A percentile compares a stretch with the other conserved stretches of the same genome.
These are phyloP conservation scores for Drosophila phalerata DNA, from an alignment of 2,888 invertebrate genomes.

Conservation along the genomic window DNA sequence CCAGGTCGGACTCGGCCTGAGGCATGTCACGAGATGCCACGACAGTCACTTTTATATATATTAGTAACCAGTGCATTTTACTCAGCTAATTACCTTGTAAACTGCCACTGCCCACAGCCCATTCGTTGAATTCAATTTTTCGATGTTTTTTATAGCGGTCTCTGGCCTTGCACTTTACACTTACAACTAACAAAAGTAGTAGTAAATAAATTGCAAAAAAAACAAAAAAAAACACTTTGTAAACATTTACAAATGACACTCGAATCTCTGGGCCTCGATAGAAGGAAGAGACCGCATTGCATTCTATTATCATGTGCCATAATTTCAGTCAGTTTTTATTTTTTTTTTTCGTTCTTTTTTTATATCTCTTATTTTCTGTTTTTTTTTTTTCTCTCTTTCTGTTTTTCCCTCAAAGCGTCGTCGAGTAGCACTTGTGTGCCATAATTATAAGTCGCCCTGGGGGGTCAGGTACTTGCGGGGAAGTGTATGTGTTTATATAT, in stretches of 20 bases:
- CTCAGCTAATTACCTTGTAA: slow-evolving; percentile 45
- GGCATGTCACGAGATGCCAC: slow-evolving; percentile 52
- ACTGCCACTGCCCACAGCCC: slow-evolving; percentile 34
- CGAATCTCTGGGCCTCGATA: slow-evolving; percentile 22
- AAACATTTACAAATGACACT: slow-evolving; percentile 47
- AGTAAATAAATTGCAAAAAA: slow-evolving; percentile 5
- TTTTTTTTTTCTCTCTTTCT: slow-evolving; percentile 10
- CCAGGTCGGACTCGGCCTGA: slow-evolving; percentile 2
- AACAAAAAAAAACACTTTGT: no score
- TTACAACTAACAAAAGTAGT: slow-evolving; percentile 25
- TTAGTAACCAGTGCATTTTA: slow-evolving; percentile 7
- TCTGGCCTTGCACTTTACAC: slow-evolving; percentile 62
- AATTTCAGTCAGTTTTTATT: slow-evolving; percentile 13
- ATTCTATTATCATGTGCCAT: slow-evolving; percentile 58
- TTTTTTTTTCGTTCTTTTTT: slow-evolving; percentile 23
- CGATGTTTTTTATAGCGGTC: slow-evolving; percentile 1
- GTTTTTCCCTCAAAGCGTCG: slow-evolving; percentile 52
- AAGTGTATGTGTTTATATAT: slow-evolving; percentile 1
- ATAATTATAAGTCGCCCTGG: slow-evolving; percentile 67
- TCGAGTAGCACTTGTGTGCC: slow-evolving; percentile 70
- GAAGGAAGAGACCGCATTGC: slow-evolving; percentile 11
- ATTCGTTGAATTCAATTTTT: slow-evolving; percentile 27
- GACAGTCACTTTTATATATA: slow-evolving; percentile 46
- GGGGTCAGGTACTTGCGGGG: slow-evolving; percentile 29
- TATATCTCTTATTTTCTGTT: slow-evolving; percentile 11